A percentile compares a stretch with the other conserved stretches of the same genome.
Conservation (phyloP, 2,888 invertebrate genomes). For the Agonopterix arenella region DNA sequence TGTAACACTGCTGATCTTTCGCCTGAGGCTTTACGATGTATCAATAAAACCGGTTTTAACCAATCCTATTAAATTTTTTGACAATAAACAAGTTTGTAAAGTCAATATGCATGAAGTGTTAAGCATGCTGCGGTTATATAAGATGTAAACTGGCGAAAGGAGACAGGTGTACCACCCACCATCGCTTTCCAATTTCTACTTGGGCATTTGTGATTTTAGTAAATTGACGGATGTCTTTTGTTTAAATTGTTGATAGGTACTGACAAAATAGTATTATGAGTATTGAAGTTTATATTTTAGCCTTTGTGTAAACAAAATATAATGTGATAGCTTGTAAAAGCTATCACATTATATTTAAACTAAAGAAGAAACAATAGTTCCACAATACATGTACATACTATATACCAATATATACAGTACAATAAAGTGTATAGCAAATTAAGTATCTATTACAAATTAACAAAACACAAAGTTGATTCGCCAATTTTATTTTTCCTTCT, state of each 20-base stretch:
- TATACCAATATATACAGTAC: no score
- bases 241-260: background rate
- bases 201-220: background rate
- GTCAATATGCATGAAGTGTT: conserved; percentile 1
- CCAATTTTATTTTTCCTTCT: no score
- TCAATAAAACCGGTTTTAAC: conserved; percentile 1
- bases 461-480: no score
- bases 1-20: conserved; percentile 3
- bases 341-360: no score
- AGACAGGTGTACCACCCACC: conserved; percentile 24
- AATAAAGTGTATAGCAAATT: no score
- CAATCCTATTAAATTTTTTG: conserved; percentile 5
- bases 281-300: no score
- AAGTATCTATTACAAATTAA: no score
- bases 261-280: no score
- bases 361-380: no score
- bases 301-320: no score
- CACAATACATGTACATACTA: no score
- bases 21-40: background rate
- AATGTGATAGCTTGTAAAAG: no score
- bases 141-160: conserved; percentile 24
- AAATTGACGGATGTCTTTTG: conserved; percentile 10
- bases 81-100: conserved; percentile 8
- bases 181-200: conserved; percentile 26
- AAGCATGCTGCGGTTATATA: conserved; percentile 13